Conservation (phyloP, 2,113 vertebrate species). For the Sceloporus tristichus region DNA sequence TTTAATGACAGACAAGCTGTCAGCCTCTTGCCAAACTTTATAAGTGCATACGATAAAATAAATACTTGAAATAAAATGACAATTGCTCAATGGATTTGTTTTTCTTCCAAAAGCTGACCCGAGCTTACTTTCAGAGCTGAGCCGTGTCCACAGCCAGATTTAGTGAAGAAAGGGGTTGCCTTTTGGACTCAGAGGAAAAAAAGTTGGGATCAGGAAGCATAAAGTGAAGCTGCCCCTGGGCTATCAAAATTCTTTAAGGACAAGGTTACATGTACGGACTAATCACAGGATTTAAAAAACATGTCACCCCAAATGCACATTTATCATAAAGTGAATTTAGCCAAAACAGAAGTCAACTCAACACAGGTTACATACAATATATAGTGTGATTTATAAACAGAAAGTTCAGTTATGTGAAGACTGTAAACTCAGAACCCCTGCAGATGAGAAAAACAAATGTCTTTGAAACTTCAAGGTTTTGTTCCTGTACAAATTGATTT, state of each 20-base stretch:
- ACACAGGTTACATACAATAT: too few species aligned
- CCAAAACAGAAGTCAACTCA: too few species aligned
- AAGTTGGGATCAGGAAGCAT: background rate
- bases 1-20: slow-evolving; percentile 44
- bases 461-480: too few species aligned
- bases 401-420: too few species aligned
- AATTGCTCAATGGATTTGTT: background rate
- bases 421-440: too few species aligned
- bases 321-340: too few species aligned
- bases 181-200: background rate
- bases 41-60: background rate
- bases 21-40: background rate
- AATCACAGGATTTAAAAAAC: too few species aligned
- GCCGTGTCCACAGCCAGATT: background rate
- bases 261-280: too few species aligned
- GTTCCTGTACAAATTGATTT: too few species aligned
- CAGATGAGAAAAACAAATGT: too few species aligned
- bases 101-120: background rate
- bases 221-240: background rate
- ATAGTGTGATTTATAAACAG: too few species aligned
- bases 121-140: background rate
- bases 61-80: background rate
- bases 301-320: too few species aligned
- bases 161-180: background rate
- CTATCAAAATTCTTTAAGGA: background rate